Evolutionary conservation across 2,888 invertebrate species (phyloP).

Genomic region (Tinea trinotella): DNA sequence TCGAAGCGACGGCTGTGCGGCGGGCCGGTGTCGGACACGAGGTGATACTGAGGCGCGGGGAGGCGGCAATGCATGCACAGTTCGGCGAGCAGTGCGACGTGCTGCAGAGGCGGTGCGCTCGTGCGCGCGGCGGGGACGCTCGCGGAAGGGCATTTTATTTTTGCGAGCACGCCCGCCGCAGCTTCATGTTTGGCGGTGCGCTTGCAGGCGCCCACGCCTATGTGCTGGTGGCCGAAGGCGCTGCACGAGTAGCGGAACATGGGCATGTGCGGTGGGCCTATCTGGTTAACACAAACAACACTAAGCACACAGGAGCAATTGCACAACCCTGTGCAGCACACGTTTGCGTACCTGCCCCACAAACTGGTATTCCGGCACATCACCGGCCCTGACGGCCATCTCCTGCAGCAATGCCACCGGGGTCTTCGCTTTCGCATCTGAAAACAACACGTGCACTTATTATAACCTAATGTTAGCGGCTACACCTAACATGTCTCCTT

Average conservation of each 20-base stretch:
- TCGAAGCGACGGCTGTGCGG: constrained; percentile 77
- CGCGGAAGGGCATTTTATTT: constrained; percentile 28
- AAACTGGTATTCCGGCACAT: constrained; percentile 68
- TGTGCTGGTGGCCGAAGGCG: constrained; percentile 38
- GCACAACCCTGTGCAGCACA: background rate
- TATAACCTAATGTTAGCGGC: too few species aligned
- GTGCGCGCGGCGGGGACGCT: background rate
- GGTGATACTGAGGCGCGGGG: constrained; percentile 61
- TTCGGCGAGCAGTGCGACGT: constrained; percentile 30
- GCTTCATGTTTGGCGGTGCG: constrained; percentile 75
- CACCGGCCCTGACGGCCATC: constrained; percentile 68
- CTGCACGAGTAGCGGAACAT: constrained; percentile 61
- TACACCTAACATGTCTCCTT: too few species aligned
- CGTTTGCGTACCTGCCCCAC: constrained; percentile 38
- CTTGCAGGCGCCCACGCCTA: constrained; percentile 63
- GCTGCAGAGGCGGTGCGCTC: background rate
- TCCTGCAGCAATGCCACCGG: constrained; percentile 78
- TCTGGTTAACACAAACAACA: constrained; percentile 28
- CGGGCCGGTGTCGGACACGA: constrained; percentile 76
- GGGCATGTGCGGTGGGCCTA: constrained; percentile 48
- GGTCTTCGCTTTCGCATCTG: constrained; percentile 64
- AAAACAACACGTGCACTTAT: too few species aligned
- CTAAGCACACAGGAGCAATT: background rate
- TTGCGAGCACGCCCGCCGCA: constrained; percentile 62
- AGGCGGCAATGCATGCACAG: constrained; percentile 63